These are phyloP conservation scores for Ametastegia equiseti DNA, from an alignment of 2,888 invertebrate genomes.

Conservation along the genomic window DNA sequence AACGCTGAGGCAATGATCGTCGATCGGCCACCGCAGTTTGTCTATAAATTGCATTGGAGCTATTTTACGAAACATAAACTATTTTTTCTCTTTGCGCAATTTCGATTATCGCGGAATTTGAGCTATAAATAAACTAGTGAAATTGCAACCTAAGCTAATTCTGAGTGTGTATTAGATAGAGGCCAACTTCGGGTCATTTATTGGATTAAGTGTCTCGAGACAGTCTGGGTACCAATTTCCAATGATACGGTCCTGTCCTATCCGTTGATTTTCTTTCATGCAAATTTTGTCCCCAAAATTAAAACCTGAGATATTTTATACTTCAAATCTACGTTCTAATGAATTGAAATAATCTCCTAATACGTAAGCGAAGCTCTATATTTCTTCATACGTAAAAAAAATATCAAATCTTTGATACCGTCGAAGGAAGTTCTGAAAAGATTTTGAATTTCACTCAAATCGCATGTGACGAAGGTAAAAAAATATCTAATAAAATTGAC, in stretches of 20 bases:
- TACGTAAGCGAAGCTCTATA: not conserved
- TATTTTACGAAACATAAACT: not conserved
- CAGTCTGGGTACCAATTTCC: slow-evolving; percentile 1
- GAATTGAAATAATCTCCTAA: not conserved
- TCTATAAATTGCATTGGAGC: not conserved
- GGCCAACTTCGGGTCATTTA: not conserved
- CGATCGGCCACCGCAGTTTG: not conserved
- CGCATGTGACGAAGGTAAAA: not conserved
- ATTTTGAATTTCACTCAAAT: not conserved
- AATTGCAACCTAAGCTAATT: not conserved
- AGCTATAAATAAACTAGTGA: not conserved
- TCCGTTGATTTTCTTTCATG: not conserved
- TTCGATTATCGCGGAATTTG: not conserved
- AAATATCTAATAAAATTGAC: not conserved
- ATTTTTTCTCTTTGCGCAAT: too few species aligned
- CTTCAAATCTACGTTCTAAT: too few species aligned
- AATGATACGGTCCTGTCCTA: not conserved
- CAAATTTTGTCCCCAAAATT: not conserved
- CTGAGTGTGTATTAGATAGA: not conserved
- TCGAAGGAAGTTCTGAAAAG: not conserved
- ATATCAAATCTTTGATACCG: not conserved
- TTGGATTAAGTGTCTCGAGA: slow-evolving; percentile 2
- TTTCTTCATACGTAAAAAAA: too few species aligned
- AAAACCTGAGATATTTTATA: not conserved
- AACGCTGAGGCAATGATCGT: not conserved